phyloP scores from a whole-genome alignment of 2,888 invertebrate species.

The Lycaena phlaeas region DNA sequence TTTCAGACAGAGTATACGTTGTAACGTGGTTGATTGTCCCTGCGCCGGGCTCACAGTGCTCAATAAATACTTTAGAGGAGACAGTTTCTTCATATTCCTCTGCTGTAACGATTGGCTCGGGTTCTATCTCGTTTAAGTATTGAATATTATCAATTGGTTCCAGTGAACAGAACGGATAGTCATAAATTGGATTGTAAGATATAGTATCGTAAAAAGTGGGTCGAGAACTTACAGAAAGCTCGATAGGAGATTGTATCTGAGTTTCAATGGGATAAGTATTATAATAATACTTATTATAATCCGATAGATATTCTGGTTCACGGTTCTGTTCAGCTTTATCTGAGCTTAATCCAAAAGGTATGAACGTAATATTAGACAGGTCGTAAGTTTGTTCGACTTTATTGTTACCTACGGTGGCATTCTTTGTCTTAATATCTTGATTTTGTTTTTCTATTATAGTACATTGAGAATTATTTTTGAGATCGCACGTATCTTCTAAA shows the following conservation, averaged over 20 bases:
- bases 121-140: slow-evolving; percentile 30
- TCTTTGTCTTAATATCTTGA: not conserved
- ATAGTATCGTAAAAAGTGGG: slow-evolving; percentile 47
- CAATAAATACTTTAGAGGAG: slow-evolving; percentile 47
- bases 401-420: slow-evolving; percentile 11
- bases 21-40: slow-evolving; percentile 56
- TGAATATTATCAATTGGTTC: slow-evolving; percentile 37
- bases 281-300: slow-evolving; percentile 28
- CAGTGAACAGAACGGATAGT: slow-evolving; percentile 34
- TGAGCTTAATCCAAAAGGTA: no score
- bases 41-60: slow-evolving; percentile 46
- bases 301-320: slow-evolving; percentile 13
- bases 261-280: slow-evolving; percentile 36
- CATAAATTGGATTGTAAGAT: slow-evolving; percentile 31
- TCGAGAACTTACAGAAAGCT: slow-evolving; percentile 39
- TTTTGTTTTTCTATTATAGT: slow-evolving; percentile 10
- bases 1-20: slow-evolving; percentile 55
- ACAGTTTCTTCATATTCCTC: slow-evolving; percentile 58
- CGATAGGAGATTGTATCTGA: slow-evolving; percentile 39
- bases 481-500: slow-evolving; percentile 36
- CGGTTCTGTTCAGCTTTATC: no score
- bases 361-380: no score
- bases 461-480: slow-evolving; percentile 30
- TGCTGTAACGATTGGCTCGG: slow-evolving; percentile 48
- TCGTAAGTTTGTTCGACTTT: no score